Percentiles rank a stretch among this genome's conserved stretches.
Conservation (phyloP, 2,113 vertebrate species). For the Aptenodytes forsteri region DNA sequence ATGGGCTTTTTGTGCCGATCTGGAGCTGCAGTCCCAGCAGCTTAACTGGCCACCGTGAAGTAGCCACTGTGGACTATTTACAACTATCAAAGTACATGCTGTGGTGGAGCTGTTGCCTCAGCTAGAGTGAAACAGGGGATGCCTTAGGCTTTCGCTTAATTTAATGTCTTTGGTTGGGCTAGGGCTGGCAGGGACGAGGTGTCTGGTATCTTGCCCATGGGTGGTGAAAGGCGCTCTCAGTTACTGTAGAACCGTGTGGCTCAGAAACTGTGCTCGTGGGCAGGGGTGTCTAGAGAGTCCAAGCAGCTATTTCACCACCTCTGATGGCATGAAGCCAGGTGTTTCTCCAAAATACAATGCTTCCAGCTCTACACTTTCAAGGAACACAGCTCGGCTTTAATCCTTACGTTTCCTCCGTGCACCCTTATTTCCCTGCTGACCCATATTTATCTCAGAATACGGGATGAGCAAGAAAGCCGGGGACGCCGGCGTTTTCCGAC, state of each 20-base stretch:
- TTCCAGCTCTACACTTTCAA: neutral
- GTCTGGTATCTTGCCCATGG: neutral
- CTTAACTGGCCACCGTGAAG: neutral
- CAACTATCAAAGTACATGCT: accelerated
- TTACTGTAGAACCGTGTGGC: neutral
- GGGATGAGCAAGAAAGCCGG: neutral
- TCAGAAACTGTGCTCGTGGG: neutral
- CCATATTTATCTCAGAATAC: neutral
- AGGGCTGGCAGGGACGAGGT: neutral
- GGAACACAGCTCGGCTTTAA: neutral
- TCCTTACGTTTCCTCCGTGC: neutral
- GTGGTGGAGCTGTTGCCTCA: neutral
- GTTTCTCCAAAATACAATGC: neutral
- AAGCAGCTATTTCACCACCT: neutral
- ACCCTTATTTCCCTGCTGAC: neutral
- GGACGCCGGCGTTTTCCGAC: accelerated
- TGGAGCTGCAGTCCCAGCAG: neutral
- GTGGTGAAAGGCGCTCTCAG: neutral
- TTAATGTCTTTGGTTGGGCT: neutral
- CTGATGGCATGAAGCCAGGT: accelerated
- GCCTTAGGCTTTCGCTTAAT: neutral
- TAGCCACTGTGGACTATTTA: neutral
- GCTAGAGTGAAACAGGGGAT: too few relatives aligned
- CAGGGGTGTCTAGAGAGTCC: neutral
- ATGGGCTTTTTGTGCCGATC: neutral